These are phyloP conservation scores for Uropetala carovei DNA, from an alignment of 2,888 invertebrate genomes.

Conservation along the genomic window DNA sequence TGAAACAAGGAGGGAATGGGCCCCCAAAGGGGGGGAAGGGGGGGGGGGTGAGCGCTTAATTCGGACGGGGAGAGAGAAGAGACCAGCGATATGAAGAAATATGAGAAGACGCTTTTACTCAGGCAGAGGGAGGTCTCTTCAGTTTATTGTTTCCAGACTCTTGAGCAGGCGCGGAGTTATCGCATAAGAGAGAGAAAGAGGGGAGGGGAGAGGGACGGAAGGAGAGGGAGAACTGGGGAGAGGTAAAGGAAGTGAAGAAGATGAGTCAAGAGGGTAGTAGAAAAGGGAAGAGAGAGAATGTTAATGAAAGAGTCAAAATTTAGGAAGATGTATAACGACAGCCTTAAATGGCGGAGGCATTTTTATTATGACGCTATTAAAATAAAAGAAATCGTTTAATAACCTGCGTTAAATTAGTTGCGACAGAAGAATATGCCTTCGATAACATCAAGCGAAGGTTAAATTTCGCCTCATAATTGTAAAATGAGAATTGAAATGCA, in stretches of 20 bases:
- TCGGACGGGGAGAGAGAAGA: neutral
- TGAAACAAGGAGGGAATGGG: constrained; percentile 19
- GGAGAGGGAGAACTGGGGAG: neutral
- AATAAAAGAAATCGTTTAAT: no score
- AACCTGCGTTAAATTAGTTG: no score
- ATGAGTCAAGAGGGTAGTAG: neutral
- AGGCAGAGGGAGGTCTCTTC: neutral
- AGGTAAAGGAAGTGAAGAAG: neutral
- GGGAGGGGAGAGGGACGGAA: neutral
- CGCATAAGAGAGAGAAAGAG: no score
- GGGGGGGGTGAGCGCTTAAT: neutral
- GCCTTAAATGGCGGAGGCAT: no score
- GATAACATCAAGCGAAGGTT: no score
- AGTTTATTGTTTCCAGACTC: constrained; percentile 3
- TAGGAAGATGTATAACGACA: no score
- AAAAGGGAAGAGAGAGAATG: neutral
- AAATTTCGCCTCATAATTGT: no score
- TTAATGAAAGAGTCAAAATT: no score
- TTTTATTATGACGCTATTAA: no score
- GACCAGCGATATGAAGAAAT: constrained; percentile 33
- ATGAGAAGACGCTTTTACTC: neutral
- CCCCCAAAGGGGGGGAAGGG: neutral
- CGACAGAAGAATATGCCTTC: no score
- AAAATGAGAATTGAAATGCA: no score
- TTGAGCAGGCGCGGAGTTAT: neutral